Base-by-base conservation (phyloP, 2,888 invertebrate genomes). In the Ephialtes manifestator region DNA sequence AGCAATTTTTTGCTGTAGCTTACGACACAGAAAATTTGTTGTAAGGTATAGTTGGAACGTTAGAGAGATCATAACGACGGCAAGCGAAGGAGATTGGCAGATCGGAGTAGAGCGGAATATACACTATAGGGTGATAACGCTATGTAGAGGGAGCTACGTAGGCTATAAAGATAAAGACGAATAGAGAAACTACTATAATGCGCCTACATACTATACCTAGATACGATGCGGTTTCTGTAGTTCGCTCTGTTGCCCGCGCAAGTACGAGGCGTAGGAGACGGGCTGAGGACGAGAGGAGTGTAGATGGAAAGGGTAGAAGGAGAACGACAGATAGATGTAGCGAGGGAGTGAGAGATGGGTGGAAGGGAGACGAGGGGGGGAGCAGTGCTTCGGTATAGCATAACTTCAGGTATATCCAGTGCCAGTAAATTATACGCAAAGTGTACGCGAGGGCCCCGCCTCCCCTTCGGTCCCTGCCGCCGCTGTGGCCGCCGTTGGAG, bases 341-440 rank as follows among this genome's bases (percentile, higher is more conserved):
- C 46, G 39, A 68, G 68, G 84, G 67, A 60, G 67, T 60, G 60
- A 60, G 55, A 70, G 71, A 67, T 51, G 78, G 72, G 75, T 55
- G 60, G 53, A 78, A 83, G 86, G 83, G 65, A 48, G 65, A 81
- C 84, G 85, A 7, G n/a, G 18, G 48, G 18, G 46, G 46, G 15
- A 83, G 80, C 79, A 84, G 84, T 86, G 89, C 89, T 91, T 91
- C 90, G 90, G 91, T 91, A 92, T 91, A 91, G 91, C 92, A 93
- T 92, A 92, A 93, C 93, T 93, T 92, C 92, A 93, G 93, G 93
- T 93, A 93, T 93, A 93, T 93, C 93, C 93, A 93, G 92, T 91
- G 92, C 92, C 92, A 94, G 93, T 94, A 94, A 94, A 94, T 94
- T 94, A 93, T 93, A 94, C 93, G 93, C 93, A 94, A 93, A 94